Base-by-base conservation (phyloP, 2,888 invertebrate species). In the Torymus aiolomorphi region DNA sequence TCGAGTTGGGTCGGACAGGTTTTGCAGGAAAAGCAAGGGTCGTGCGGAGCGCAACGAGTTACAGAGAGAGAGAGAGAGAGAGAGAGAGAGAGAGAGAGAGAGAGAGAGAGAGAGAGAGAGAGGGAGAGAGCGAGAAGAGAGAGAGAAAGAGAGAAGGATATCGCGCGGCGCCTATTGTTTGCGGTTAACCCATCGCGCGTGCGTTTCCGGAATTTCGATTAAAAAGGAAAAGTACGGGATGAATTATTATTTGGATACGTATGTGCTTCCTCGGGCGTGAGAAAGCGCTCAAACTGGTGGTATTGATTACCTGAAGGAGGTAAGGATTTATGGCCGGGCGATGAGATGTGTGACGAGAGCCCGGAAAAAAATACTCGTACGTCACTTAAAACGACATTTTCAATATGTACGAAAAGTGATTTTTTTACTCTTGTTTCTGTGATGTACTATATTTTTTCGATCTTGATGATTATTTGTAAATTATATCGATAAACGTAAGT, bases 161-260 rank as follows among this genome's bases (percentile, higher is more conserved):
- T 63, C 11, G 59, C 65, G 8, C 54, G 54, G 42, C 8, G 42
- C 42, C 20, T 13, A 88, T 89, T 89, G 88, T 89, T 84, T 88
- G 89, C 86, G 89, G 89, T 89, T 89, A 88, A 88, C 88, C 88
- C 88, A 83, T 87, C 85, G 83, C 82, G 75, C 84, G 83, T 81
- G 75, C 84, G 84, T 85, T 84, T 78, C 83, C 82, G 82, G 80
- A 74, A 84, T 81, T 84, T 82, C 86, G 84, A 85, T 86, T 80
- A 82, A 84, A 86, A 85, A 84, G 57, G 62, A 24, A 71, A 77
- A 49, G 76, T 67, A 16, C 63, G 57, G 65, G 73, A 80, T 71
- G 82, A 67, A 76, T 83, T 86, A 86, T 86, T 85, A 85, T 83
- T 80, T 79, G 80, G 79, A 75, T 78, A 81, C 42, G 42, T 10